Evolutionary conservation across 2,888 invertebrate species (phyloP), one percentile per base, ranked within the genome.

Genomic region (Scaptomyza reducta): DNA sequence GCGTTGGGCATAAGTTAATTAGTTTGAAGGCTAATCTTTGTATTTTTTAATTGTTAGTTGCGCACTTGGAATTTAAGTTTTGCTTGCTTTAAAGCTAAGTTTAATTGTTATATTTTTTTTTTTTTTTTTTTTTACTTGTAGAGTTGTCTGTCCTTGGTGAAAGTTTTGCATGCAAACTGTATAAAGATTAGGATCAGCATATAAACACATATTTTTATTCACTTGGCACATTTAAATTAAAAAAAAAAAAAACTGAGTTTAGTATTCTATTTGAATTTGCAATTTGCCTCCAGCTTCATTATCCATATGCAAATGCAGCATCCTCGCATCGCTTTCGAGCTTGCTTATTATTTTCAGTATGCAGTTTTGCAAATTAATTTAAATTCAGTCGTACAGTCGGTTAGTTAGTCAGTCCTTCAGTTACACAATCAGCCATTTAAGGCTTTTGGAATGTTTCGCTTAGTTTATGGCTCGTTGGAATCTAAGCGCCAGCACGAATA

Each of bases 251-350:
- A 3, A 10, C 1, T 49, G 1, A 6, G 9, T 6, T 49, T 18
- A 18, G 13, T 38, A 27, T 57, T 16, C 10, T 9, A 1, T 18
- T 14, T 45, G 10, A 14, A 56, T 31, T 14, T 35, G 16, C 11
- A 31, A 51, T 18, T 33, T 33, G n/a, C 11, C 18, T 16, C 5
- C 10, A 29, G 22, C 40, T 44, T 13, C 46, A 57, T 46, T 58
- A 61, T 55, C 47, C 44, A 42, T 69, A 53, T 74, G 70, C 57
- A 74, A 74, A 58, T 68, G 35, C 29, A 31, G 38, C 50, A 46
- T 45, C 13, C 40, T 45, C 14, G 45, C 44, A 29, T 16, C 25
- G 38, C 38, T 47, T 40, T 38, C 50, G 40, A 47, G 38, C 57
- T 60, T 47, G 42, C 10, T 3, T 5, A 49, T 69, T 61, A 57